A percentile compares a stretch with the other conserved stretches of the same genome.
These are phyloP conservation scores for Ethmia dodecea DNA, from an alignment of 2,888 invertebrate species.

Conservation along the genomic window DNA sequence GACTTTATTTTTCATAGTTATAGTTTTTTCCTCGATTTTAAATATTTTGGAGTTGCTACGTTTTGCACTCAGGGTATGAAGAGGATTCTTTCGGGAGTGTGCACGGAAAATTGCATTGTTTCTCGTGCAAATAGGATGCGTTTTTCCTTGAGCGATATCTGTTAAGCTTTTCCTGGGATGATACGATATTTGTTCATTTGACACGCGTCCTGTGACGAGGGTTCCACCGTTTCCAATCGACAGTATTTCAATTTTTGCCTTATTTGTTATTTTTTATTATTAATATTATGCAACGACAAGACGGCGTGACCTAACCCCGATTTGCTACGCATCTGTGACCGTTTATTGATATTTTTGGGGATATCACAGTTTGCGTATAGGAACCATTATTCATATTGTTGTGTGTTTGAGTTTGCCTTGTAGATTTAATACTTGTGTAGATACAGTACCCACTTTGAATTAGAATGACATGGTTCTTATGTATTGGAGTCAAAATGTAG, in stretches of 20 bases:
- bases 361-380: slow-evolving; percentile 24
- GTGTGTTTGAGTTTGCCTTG: no score
- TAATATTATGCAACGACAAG: slow-evolving; percentile 44
- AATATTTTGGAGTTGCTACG: slow-evolving; percentile 9
- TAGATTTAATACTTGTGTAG: no score
- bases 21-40: slow-evolving; percentile 4
- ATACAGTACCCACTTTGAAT: no score
- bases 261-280: slow-evolving; percentile 50
- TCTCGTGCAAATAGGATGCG: slow-evolving; percentile 18
- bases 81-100: slow-evolving; percentile 9
- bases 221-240: slow-evolving; percentile 44
- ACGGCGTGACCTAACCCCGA: slow-evolving; percentile 38
- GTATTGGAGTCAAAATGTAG: no score
- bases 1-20: slow-evolving; percentile 4
- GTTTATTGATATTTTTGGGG: slow-evolving; percentile 38
- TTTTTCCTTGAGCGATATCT: slow-evolving; percentile 18
- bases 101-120: slow-evolving; percentile 19
- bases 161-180: slow-evolving; percentile 22
- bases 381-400: no score
- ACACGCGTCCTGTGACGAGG: slow-evolving; percentile 47
- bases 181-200: slow-evolving; percentile 41
- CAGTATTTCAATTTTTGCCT: slow-evolving; percentile 48
- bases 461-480: no score
- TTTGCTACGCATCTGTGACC: slow-evolving; percentile 55
- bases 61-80: slow-evolving; percentile 10